These are phyloP conservation scores for Watersipora subatra DNA, from an alignment of 1,140 invertebrate species.

Conservation along the genomic window DNA sequence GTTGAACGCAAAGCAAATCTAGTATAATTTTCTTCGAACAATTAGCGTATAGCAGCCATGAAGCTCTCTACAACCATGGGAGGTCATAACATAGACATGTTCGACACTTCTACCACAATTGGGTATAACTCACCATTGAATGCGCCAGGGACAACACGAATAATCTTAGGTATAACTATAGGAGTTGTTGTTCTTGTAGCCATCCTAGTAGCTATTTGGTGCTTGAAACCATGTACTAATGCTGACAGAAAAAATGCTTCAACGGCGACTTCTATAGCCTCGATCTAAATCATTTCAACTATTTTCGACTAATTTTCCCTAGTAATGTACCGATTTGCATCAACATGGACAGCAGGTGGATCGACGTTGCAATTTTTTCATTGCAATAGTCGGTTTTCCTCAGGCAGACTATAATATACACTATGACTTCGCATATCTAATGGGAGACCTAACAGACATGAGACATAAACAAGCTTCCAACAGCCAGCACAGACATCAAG, in stretches of 20 bases:
- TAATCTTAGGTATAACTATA: neutral
- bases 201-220: neutral
- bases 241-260: neutral
- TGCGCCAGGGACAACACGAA: neutral
- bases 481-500: too few species aligned
- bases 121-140: neutral
- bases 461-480: too few species aligned
- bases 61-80: too few species aligned
- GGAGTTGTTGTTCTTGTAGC: neutral
- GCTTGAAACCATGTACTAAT: neutral
- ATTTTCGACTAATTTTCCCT: neutral
- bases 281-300: too few species aligned
- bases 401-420: neutral
- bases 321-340: neutral
- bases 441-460: too few species aligned
- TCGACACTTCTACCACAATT: too few species aligned
- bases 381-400: too few species aligned
- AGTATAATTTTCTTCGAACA: too few species aligned
- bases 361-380: neutral
- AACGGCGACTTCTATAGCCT: neutral
- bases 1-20: too few species aligned
- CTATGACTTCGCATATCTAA: neutral
- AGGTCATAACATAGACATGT: too few species aligned
- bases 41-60: too few species aligned
- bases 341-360: neutral